phyloP scores from a whole-genome alignment of 2,888 invertebrate genomes.

The Himalopsyche tibetana region DNA sequence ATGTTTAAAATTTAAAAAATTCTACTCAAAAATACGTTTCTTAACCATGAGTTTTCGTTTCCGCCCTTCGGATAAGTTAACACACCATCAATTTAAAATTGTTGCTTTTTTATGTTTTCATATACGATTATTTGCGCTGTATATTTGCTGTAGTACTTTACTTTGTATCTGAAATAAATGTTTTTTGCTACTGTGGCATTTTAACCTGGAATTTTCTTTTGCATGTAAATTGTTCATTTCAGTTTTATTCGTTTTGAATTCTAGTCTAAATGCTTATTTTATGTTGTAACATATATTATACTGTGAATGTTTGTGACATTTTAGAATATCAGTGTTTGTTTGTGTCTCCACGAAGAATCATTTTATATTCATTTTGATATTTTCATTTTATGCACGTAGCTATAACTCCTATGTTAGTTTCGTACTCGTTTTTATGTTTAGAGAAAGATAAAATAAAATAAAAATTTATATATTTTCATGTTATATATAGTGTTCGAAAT shows the following conservation, averaged over 20 bases:
- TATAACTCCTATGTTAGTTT: neutral
- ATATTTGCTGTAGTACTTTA: neutral
- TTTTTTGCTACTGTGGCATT: neutral
- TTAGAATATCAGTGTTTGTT: neutral
- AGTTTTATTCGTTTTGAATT: constrained; percentile 29
- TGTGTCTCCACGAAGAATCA: neutral
- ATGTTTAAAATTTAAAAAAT: too few species aligned
- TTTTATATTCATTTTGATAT: neutral
- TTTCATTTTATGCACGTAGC: neutral
- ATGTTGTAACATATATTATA: constrained; percentile 8
- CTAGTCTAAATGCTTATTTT: constrained; percentile 35
- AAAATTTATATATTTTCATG: too few species aligned
- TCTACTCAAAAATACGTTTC: too few species aligned
- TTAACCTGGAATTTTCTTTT: constrained; percentile 4
- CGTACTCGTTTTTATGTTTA: neutral
- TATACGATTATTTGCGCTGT: constrained; percentile 30
- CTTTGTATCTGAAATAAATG: neutral
- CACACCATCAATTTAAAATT: constrained; percentile 41
- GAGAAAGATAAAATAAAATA: neutral
- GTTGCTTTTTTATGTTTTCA: constrained; percentile 41
- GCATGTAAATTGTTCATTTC: constrained; percentile 47
- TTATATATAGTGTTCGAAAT: too few species aligned
- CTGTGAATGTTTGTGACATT: neutral
- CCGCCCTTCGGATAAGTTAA: constrained; percentile 21
- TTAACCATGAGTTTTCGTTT: neutral